A percentile compares a stretch with the other conserved stretches of the same genome.
Evolutionary conservation across 1,140 invertebrate species (phyloP).

Genomic region (Cepaea nemoralis): DNA sequence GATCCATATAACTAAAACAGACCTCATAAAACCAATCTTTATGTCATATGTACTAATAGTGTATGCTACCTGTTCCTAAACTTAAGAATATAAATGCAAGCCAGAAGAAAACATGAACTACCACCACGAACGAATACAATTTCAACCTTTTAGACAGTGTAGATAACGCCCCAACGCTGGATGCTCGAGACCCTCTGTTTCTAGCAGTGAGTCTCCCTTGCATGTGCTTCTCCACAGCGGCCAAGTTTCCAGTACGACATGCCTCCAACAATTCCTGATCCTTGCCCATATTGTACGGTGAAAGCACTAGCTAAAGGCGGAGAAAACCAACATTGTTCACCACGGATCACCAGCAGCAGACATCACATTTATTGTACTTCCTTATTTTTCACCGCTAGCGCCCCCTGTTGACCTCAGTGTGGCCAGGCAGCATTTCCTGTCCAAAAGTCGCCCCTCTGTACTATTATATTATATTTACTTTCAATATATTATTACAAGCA

Average conservation of each 20-base stretch:
- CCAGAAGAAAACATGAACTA: too few relatives aligned
- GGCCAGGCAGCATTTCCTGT: neutral
- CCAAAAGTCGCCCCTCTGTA: too few relatives aligned
- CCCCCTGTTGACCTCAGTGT: conserved; percentile 48
- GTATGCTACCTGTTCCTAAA: too few relatives aligned
- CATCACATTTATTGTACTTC: conserved; percentile 34
- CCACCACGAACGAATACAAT: too few relatives aligned
- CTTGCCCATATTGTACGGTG: conserved; percentile 81
- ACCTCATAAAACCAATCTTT: too few relatives aligned
- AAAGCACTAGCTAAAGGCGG: neutral
- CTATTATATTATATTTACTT: too few relatives aligned
- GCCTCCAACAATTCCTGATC: conserved; percentile 96
- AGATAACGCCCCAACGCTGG: conserved; percentile 44
- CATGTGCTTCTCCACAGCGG: conserved; percentile 91
- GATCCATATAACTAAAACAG: too few relatives aligned
- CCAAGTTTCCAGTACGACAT: conserved; percentile 89
- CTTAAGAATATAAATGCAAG: too few relatives aligned
- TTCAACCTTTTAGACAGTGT: conserved; percentile 33
- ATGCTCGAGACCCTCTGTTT: conserved; percentile 29
- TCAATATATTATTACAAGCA: too few relatives aligned
- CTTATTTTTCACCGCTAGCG: conserved; percentile 47
- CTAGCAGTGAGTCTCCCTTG: conserved; percentile 76
- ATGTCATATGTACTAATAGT: too few relatives aligned
- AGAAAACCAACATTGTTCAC: neutral
- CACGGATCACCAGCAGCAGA: conserved; percentile 10